Conservation (phyloP, 1,140 invertebrate genomes). For the Leguminivora glycinivorella region DNA sequence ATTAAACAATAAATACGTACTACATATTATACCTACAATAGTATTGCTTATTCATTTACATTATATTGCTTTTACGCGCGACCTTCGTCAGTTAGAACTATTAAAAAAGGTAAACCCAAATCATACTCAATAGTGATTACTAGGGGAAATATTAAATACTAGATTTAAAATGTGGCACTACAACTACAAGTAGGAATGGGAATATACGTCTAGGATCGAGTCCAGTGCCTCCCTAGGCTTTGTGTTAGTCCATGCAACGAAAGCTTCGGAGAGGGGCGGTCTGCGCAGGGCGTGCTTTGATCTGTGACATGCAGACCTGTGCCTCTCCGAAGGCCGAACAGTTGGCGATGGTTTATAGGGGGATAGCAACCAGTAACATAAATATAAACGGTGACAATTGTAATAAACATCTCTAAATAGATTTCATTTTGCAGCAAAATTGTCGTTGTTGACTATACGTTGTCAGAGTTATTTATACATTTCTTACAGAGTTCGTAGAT, state of each 20-base stretch:
- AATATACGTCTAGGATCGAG: constrained; percentile 39
- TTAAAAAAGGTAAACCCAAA: constrained; percentile 39
- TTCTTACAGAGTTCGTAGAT: not conserved
- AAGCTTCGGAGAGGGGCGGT: not conserved
- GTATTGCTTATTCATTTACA: constrained; percentile 73
- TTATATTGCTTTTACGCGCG: constrained; percentile 73
- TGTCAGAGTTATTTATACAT: too few relatives aligned
- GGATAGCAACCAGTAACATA: not conserved
- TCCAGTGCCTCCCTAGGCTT: constrained; percentile 43
- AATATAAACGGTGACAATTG: too few relatives aligned
- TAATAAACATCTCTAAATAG: too few relatives aligned
- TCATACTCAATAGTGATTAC: constrained; percentile 31
- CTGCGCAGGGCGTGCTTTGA: not conserved
- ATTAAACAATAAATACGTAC: constrained; percentile 49
- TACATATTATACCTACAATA: constrained; percentile 55
- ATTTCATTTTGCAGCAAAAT: not conserved
- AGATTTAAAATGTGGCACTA: constrained; percentile 54
- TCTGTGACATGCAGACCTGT: not conserved
- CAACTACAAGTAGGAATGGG: constrained; percentile 50
- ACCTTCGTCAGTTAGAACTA: constrained; percentile 54
- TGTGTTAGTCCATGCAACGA: constrained; percentile 18
- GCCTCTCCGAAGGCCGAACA: not conserved
- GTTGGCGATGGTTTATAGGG: not conserved
- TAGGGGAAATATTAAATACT: constrained; percentile 36
- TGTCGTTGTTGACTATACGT: too few relatives aligned